phyloP scores from a whole-genome alignment of 1,140 invertebrate species.

The Yoshiicerus persimilis region DNA sequence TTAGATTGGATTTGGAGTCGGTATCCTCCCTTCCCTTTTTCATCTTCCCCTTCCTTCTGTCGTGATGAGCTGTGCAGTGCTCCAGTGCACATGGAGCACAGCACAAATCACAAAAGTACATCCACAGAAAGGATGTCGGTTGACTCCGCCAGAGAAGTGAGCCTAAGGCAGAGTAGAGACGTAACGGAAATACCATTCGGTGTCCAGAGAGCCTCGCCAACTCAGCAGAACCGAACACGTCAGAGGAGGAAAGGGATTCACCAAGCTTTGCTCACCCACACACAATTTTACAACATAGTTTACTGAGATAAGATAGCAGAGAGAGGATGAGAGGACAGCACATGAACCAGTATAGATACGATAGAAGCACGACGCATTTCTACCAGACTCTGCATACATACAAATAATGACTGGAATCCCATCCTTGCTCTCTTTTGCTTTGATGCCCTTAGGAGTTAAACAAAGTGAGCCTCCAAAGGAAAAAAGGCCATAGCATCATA shows the following conservation, averaged over 20 bases:
- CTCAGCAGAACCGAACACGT: background rate
- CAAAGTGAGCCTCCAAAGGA: background rate
- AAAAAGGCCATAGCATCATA: too few species aligned
- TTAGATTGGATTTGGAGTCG: background rate
- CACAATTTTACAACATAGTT: background rate
- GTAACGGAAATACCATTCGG: slow-evolving; percentile 19
- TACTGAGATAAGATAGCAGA: background rate
- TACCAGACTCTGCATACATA: background rate
- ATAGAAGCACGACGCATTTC: background rate
- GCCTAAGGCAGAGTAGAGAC: background rate
- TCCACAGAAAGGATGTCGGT: background rate
- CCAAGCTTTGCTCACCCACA: background rate
- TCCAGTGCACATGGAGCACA: background rate
- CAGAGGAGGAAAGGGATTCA: background rate
- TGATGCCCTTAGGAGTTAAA: background rate
- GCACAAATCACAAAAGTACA: background rate
- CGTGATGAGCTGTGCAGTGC: background rate
- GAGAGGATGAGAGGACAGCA: too few species aligned
- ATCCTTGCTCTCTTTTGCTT: background rate
- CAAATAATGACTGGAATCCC: background rate
- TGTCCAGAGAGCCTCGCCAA: background rate
- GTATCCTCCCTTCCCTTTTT: background rate
- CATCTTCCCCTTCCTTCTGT: background rate
- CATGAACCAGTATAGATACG: background rate
- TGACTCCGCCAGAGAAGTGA: background rate